Base-by-base conservation (phyloP, 2,113 vertebrate genomes). In the Alouatta palliata region DNA sequence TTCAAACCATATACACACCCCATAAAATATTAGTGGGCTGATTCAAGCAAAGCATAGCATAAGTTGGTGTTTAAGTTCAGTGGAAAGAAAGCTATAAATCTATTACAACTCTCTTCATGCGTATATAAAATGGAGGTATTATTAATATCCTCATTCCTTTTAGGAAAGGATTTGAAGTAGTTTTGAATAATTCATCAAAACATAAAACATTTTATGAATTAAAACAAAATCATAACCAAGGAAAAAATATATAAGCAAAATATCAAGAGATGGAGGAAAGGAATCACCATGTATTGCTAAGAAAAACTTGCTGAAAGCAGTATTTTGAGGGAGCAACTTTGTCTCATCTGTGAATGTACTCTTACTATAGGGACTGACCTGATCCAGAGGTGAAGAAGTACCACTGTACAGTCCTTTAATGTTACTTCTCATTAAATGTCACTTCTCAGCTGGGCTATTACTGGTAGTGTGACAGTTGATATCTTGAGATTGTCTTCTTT, bases 211-310 rank as follows among this genome's bases (percentile, higher is more conserved):
- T 66, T 87, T 86, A 73, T 49, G 25, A 85, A 56, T 77, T 85
- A 73, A 79, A 81, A 71, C 47, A 66, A 90, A 88, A 76, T 88
- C 30, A 68, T 32, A 91, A 2, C 25, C 30, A 45, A 77, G n/a
- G 14, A 58, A 96, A 76, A 76, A 81, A 76, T 61, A 89, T 61
- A 49, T 93, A 82, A 93, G 43, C 79, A 87, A 87, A 43, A 64
- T 76, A 56, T 35, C 5, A 86, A 71, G 16, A 86, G 3, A 11
- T 27, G 25, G 49, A 12, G 9, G 21, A 84, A 25, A 64, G 61
- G 13, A 20, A 73, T 70, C 25, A 81, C 64, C 87, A 47, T 52
- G 20, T 14, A 45, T 23, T 88, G 58, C 70, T 79, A 70, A 43
- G n/a, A 87, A 92, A 81, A 70, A 37, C 27, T 56, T 47, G 6